phyloP scores from a whole-genome alignment of 2,888 invertebrate genomes.

The Ectemnius continuus region DNA sequence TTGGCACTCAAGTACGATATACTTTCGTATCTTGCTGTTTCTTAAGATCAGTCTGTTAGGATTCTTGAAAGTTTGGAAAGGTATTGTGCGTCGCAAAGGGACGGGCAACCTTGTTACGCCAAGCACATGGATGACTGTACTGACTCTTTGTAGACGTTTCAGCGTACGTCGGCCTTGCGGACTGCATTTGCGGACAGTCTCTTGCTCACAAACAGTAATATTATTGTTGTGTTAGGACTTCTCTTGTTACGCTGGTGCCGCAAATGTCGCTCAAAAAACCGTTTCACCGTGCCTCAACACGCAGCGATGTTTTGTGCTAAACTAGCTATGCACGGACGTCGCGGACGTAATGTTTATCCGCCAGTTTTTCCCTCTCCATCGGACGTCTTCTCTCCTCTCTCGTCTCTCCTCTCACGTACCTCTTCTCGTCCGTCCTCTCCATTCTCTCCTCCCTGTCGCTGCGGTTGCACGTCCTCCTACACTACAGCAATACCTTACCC shows the following conservation, averaged over 20 bases:
- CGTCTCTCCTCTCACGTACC: conserved; percentile 4
- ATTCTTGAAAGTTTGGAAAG: conserved; percentile 1
- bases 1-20: not conserved
- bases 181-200: conserved; percentile 1
- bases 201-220: not conserved
- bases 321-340: conserved; percentile 63
- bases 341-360: conserved; percentile 69
- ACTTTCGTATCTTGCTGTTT: not conserved
- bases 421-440: conserved; percentile 11
- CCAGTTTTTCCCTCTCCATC: conserved; percentile 42
- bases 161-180: not conserved
- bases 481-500: conserved; percentile 11
- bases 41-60: not conserved
- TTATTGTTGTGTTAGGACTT: not conserved
- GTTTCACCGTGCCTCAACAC: conserved; percentile 27
- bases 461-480: conserved; percentile 17
- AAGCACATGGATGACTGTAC: not conserved
- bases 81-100: conserved; percentile 3
- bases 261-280: not conserved
- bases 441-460: not conserved
- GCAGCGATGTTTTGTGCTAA: conserved; percentile 57
- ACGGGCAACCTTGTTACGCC: conserved; percentile 8
- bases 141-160: conserved; percentile 3
- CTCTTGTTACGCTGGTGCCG: not conserved
- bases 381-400: conserved; percentile 24